Evolutionary conservation across 1,140 invertebrate genomes (phyloP).

Genomic region (Lithobius niger): DNA sequence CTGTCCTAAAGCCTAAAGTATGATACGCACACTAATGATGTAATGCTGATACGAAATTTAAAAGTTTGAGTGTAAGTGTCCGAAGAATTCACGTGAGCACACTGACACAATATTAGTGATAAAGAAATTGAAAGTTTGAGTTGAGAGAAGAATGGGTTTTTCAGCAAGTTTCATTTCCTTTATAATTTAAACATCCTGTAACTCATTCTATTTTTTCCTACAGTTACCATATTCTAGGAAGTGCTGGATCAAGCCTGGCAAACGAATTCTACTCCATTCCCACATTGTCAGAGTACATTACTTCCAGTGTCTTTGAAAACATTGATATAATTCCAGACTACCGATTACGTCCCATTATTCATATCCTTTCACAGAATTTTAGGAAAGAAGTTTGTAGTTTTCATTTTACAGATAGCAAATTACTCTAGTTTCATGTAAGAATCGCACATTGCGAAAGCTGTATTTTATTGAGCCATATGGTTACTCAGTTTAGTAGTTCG

Average conservation of each 20-base stretch:
- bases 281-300: slow-evolving; percentile 24
- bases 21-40: too few species aligned
- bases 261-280: slow-evolving; percentile 59
- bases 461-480: too few species aligned
- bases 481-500: too few species aligned
- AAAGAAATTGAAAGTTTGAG: too few species aligned
- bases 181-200: background rate
- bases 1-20: too few species aligned
- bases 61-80: too few species aligned
- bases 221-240: slow-evolving; percentile 61
- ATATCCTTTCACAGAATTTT: slow-evolving; percentile 27
- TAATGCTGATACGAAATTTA: too few species aligned
- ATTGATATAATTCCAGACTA: slow-evolving; percentile 59
- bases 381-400: background rate
- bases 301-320: slow-evolving; percentile 26
- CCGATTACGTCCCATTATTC: slow-evolving; percentile 61
- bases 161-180: background rate
- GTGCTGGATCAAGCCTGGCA: slow-evolving; percentile 59
- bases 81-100: too few species aligned
- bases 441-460: too few species aligned
- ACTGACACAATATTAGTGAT: too few species aligned
- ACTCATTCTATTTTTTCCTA: slow-evolving; percentile 9
- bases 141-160: background rate
- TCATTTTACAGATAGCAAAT: too few species aligned
- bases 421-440: too few species aligned